Conservation (phyloP, 2,797 vertebrate genomes). For the Iguana delicatissima region DNA sequence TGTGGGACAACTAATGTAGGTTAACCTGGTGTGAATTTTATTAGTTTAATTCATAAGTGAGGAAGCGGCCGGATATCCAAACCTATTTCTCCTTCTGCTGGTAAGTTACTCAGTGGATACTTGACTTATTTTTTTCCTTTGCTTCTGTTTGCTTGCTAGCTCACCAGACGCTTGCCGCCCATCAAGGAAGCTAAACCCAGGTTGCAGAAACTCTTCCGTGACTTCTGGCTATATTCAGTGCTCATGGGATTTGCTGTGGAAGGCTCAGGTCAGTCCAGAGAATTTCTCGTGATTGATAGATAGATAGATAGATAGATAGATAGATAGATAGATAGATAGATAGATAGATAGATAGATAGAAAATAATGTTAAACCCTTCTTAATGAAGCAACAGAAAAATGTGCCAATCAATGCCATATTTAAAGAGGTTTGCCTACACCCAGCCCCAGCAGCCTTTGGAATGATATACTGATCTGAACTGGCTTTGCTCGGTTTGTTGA, state of each 20-base stretch:
- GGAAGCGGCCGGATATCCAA: background rate
- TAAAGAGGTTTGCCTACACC: too few species aligned
- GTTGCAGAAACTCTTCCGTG: conserved; percentile 95
- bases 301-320: too few species aligned
- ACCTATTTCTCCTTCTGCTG: background rate
- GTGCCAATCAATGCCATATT: background rate
- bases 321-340: too few species aligned
- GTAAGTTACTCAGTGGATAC: background rate
- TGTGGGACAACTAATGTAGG: background rate
- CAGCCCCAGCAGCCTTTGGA: too few species aligned
- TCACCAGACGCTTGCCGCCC: conserved; percentile 90
- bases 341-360: too few species aligned
- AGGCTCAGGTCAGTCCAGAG: conserved; percentile 88
- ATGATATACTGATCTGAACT: too few species aligned
- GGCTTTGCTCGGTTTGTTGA: too few species aligned
- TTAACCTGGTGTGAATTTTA: background rate
- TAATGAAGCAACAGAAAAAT: background rate
- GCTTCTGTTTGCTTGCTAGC: conserved; percentile 75
- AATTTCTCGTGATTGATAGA: background rate
- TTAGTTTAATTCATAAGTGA: background rate
- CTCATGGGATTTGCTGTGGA: conserved; percentile 98
- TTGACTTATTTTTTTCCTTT: conserved; percentile 52
- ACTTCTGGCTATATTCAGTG: conserved; percentile 98
- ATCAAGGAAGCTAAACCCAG: conserved; percentile 96
- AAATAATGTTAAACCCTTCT: background rate